Evolutionary conservation across 2,113 vertebrate genomes (phyloP).

Genomic region (Elephas maximus): DNA sequence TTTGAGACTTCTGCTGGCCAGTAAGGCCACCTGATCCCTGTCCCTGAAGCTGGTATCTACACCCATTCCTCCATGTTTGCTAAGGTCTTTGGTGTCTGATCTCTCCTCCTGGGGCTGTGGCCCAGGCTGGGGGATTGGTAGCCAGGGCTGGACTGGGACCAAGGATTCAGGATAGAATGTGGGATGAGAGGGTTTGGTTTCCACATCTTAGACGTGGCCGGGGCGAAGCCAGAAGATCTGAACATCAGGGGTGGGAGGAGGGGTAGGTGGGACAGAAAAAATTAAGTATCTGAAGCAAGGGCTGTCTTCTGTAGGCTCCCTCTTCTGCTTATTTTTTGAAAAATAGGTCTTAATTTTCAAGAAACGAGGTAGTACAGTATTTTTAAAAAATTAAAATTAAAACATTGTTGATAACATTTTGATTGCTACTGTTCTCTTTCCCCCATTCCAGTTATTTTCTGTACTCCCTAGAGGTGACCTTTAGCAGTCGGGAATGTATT

Average conservation of each 20-base stretch:
- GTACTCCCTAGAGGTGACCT: background rate
- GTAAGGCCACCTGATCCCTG: background rate
- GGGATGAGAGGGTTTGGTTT: background rate
- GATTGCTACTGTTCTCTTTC: background rate
- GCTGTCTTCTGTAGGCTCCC: background rate
- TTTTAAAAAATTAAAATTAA: background rate
- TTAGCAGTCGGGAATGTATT: conserved; percentile 14
- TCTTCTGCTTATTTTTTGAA: background rate
- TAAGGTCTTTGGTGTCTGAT: conserved; percentile 42
- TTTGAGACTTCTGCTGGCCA: conserved; percentile 26
- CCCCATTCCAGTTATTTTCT: conserved; percentile 41
- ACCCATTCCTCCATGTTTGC: background rate
- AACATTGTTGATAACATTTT: conserved; percentile 9
- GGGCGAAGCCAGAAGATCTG: background rate
- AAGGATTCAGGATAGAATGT: background rate
- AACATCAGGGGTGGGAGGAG: background rate
- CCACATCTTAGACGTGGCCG: background rate
- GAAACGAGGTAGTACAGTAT: background rate
- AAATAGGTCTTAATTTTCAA: conserved; percentile 20
- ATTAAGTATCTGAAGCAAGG: conserved; percentile 29
- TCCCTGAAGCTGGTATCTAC: background rate
- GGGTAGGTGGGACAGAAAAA: background rate
- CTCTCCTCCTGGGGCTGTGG: background rate
- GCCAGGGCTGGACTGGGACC: background rate
- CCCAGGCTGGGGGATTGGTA: background rate